Percentiles rank a stretch among this genome's conserved stretches.
Conservation (phyloP, 2,888 invertebrate species). For the Polymixis flavicincta region DNA sequence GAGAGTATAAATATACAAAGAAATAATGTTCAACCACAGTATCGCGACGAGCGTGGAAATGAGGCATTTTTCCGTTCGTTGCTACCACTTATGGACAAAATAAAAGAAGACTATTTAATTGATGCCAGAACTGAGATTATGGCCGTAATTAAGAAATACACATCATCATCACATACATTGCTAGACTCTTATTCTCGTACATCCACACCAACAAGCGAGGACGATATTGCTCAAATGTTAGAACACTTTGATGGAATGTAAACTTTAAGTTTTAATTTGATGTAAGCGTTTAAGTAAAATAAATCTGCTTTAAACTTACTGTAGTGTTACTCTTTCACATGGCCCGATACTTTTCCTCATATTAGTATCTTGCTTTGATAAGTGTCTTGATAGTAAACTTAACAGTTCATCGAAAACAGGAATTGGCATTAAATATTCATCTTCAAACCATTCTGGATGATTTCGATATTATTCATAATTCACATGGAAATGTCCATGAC, state of each 20-base stretch:
- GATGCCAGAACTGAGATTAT: conserved; percentile 59
- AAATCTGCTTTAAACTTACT: conserved; percentile 53
- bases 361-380: conserved; percentile 55
- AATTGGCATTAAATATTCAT: conserved; percentile 60
- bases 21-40: no score
- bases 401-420: conserved; percentile 51
- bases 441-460: conserved; percentile 58
- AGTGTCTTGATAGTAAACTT: conserved; percentile 50
- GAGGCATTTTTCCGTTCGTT: conserved; percentile 62
- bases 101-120: conserved; percentile 61
- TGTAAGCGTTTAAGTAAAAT: conserved; percentile 55
- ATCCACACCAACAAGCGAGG: conserved; percentile 59
- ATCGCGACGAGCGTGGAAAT: no score
- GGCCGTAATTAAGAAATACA: conserved; percentile 62
- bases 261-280: conserved; percentile 44
- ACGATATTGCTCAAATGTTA: conserved; percentile 53
- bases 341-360: conserved; percentile 54
- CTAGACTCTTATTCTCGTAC: conserved; percentile 59
- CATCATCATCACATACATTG: conserved; percentile 61
- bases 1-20: no score
- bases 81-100: conserved; percentile 63
- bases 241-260: conserved; percentile 55
- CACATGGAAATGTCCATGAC: conserved; percentile 60
- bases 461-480: conserved; percentile 59
- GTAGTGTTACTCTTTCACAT: conserved; percentile 56